A percentile compares a stretch with the other conserved stretches of the same genome.
Conservation (phyloP, 2,888 invertebrate genomes). For the Drosophila vallismaia region DNA sequence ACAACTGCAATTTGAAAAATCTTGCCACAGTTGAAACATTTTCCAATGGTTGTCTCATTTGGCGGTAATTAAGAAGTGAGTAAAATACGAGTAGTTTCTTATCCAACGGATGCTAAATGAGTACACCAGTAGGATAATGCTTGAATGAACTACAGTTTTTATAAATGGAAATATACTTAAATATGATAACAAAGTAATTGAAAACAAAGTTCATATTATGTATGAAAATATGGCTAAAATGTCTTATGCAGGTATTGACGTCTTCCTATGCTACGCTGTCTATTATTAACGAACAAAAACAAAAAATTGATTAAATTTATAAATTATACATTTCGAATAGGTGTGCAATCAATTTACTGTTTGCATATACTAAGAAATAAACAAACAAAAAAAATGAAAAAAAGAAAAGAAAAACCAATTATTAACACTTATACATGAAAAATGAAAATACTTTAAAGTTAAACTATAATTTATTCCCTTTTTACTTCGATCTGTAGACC, state of each 20-base stretch:
- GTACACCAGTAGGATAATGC: conserved; percentile 41
- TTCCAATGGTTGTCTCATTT: conserved; percentile 65
- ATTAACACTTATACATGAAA: conserved; percentile 51
- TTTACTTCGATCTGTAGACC: conserved; percentile 19
- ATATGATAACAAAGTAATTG: conserved; percentile 28
- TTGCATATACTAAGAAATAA: conserved; percentile 61
- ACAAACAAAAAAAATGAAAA: conserved; percentile 18
- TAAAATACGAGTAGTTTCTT: conserved; percentile 2
- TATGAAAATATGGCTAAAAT: conserved; percentile 84
- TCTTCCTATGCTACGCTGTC: conserved; percentile 85
- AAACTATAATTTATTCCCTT: conserved; percentile 23
- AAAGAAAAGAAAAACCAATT: conserved; percentile 24
- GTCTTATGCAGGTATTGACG: conserved; percentile 85
- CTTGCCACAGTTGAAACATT: conserved; percentile 48
- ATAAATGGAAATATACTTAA: conserved; percentile 44
- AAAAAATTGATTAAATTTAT: conserved; percentile 68
- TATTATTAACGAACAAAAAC: conserved; percentile 84
- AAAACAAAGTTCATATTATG: conserved; percentile 52
- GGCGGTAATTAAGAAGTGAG: conserved; percentile 7
- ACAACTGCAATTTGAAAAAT: conserved; percentile 22
- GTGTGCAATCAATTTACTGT: conserved; percentile 73
- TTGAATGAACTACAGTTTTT: conserved; percentile 55
- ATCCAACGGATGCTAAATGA: conserved; percentile 2
- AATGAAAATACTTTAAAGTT: conserved; percentile 42
- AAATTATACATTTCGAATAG: conserved; percentile 80